These are phyloP conservation scores for Chaenodraco wilsoni DNA, from an alignment of 2,797 vertebrate species.

Conservation along the genomic window DNA sequence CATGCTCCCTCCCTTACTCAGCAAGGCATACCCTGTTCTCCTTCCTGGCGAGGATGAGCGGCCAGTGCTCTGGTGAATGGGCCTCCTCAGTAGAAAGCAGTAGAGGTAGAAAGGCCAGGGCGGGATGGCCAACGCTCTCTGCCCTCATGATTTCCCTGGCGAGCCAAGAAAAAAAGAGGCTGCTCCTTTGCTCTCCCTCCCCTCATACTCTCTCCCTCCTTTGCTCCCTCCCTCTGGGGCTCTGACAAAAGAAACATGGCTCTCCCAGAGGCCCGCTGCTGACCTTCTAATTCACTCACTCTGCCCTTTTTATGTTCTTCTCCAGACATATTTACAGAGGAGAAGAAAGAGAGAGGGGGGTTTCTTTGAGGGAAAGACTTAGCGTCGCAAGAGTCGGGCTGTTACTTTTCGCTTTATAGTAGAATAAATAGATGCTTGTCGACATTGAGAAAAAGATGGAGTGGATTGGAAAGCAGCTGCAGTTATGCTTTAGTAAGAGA, in stretches of 20 bases:
- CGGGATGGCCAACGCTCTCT: slow-evolving; percentile 63
- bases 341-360: slow-evolving; percentile 42
- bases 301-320: slow-evolving; percentile 85
- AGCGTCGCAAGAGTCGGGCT: slow-evolving; percentile 41
- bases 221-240: slow-evolving; percentile 74
- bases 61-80: slow-evolving; percentile 62
- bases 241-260: slow-evolving; percentile 86
- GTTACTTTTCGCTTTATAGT: slow-evolving; percentile 20
- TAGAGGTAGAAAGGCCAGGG: slow-evolving; percentile 53
- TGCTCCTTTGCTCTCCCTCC: slow-evolving; percentile 47
- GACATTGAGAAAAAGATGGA: slow-evolving; percentile 4
- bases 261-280: slow-evolving; percentile 84
- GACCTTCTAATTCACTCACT: slow-evolving; percentile 87
- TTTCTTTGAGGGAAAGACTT: slow-evolving; percentile 35
- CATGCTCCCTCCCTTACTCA: slow-evolving; percentile 40
- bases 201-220: slow-evolving; percentile 51
- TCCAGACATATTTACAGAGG: slow-evolving; percentile 77
- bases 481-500: neutral
- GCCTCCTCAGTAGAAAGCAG: slow-evolving; percentile 59
- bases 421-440: slow-evolving; percentile 32
- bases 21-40: slow-evolving; percentile 71
- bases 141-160: slow-evolving; percentile 85
- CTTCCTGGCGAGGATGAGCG: slow-evolving; percentile 65
- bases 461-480: neutral
- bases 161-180: slow-evolving; percentile 61